Evolutionary conservation across 2,113 vertebrate species (phyloP).

Genomic region (Peromyscus polionotus): DNA sequence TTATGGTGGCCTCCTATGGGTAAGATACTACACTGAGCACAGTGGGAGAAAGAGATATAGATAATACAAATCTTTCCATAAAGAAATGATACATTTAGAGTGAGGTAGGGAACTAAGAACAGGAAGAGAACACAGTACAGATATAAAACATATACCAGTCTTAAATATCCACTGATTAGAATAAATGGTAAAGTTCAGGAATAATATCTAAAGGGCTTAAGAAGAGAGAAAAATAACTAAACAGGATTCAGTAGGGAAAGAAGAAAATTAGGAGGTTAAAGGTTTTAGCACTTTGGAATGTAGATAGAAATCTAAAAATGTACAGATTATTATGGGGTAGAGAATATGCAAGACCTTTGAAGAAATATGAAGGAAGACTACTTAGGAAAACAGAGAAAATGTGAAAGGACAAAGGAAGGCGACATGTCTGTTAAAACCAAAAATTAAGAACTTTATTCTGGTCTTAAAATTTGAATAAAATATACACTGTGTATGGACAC

Average conservation of each 20-base stretch:
- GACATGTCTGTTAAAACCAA: not conserved
- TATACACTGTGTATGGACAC: not conserved
- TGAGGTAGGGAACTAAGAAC: not conserved
- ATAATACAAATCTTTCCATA: constrained; percentile 17
- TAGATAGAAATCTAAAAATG: not conserved
- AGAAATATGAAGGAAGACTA: not conserved
- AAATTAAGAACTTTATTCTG: constrained; percentile 24
- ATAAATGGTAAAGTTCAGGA: not conserved
- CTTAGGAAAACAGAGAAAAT: not conserved
- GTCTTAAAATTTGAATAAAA: constrained; percentile 51
- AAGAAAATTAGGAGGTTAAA: not conserved
- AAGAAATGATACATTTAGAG: not conserved
- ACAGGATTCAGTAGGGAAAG: not conserved
- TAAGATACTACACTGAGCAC: not conserved
- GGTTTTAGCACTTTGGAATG: not conserved
- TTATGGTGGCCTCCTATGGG: constrained; percentile 38
- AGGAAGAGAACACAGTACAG: not conserved
- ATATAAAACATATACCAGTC: not conserved
- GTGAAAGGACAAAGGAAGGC: not conserved
- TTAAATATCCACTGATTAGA: not conserved
- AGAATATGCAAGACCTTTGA: not conserved
- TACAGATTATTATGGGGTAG: not conserved
- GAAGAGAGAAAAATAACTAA: constrained; percentile 15
- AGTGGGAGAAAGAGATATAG: not conserved
- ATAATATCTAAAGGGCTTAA: constrained; percentile 10